These are phyloP conservation scores for Phragmatobia fuliginosa DNA, from an alignment of 2,888 invertebrate genomes.

Conservation along the genomic window DNA sequence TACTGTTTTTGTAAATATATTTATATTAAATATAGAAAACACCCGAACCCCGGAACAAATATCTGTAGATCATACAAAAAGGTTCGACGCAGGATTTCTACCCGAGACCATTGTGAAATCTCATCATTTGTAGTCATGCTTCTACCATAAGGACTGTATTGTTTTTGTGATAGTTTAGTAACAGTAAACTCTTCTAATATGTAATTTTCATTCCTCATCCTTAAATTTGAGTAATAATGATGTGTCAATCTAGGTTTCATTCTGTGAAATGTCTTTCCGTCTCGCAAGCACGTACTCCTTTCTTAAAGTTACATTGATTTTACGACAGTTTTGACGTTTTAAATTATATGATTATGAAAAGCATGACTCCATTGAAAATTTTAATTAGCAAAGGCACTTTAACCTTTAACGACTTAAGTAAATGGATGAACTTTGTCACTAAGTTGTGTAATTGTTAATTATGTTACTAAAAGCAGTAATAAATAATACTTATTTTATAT, in stretches of 20 bases:
- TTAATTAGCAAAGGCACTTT: conserved; percentile 26
- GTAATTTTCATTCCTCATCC: not conserved
- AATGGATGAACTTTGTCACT: conserved; percentile 39
- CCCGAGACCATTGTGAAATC: no score
- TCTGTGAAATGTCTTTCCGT: conserved; percentile 19
- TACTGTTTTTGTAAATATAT: no score
- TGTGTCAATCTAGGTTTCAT: conserved; percentile 22
- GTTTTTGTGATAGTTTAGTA: not conserved
- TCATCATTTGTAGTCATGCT: not conserved
- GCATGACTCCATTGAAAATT: conserved; percentile 31
- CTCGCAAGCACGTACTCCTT: conserved; percentile 2
- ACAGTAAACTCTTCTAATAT: not conserved
- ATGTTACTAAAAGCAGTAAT: conserved; percentile 33
- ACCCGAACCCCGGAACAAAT: no score
- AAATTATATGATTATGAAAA: conserved; percentile 19
- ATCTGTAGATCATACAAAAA: no score
- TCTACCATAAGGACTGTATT: not conserved
- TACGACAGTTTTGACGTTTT: conserved; percentile 24
- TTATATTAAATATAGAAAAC: no score
- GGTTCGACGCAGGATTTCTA: no score
- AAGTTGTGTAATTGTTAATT: conserved; percentile 39
- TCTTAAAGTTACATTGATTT: conserved; percentile 17
- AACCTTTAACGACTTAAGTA: conserved; percentile 29
- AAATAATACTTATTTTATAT: conserved; percentile 18
- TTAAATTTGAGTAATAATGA: no score